Evolutionary conservation across 2,797 vertebrate genomes (phyloP).

Genomic region (Acomys russatus): DNA sequence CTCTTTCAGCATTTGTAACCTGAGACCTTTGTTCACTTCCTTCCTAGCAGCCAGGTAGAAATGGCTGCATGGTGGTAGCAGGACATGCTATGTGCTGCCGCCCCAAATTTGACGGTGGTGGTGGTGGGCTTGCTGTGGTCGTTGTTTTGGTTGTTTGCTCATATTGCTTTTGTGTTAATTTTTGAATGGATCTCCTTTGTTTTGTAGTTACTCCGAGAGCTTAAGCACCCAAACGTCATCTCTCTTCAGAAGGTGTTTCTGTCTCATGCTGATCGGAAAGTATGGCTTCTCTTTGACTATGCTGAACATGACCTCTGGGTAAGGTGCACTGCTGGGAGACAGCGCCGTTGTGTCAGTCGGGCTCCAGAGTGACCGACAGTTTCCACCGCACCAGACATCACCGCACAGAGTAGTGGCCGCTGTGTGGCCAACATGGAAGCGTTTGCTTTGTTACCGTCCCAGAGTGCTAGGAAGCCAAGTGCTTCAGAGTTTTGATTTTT

Average conservation of each 20-base stretch:
- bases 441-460: conserved; percentile 45
- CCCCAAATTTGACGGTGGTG: not conserved
- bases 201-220: conserved; percentile 97
- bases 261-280: conserved; percentile 99
- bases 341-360: no score
- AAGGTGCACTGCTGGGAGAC: conserved; percentile 86
- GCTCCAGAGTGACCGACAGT: conserved; percentile 39
- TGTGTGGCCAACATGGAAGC: not conserved
- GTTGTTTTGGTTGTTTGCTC: not conserved
- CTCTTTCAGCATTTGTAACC: not conserved
- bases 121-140: no score
- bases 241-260: conserved; percentile 99
- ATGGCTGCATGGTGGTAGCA: not conserved
- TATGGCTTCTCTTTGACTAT: conserved; percentile 99
- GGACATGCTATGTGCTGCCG: not conserved
- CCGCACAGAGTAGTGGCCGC: not conserved
- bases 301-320: conserved; percentile 99
- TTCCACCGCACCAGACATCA: not conserved
- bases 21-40: not conserved
- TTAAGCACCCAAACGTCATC: conserved; percentile 99
- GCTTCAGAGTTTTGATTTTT: not conserved
- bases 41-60: not conserved
- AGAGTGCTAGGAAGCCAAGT: not conserved
- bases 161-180: conserved; percentile 49
- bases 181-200: conserved; percentile 82